A percentile compares a stretch with the other conserved stretches of the same genome.
Evolutionary conservation across 2,888 invertebrate species (phyloP).

Genomic region (Smittia aterrima): DNA sequence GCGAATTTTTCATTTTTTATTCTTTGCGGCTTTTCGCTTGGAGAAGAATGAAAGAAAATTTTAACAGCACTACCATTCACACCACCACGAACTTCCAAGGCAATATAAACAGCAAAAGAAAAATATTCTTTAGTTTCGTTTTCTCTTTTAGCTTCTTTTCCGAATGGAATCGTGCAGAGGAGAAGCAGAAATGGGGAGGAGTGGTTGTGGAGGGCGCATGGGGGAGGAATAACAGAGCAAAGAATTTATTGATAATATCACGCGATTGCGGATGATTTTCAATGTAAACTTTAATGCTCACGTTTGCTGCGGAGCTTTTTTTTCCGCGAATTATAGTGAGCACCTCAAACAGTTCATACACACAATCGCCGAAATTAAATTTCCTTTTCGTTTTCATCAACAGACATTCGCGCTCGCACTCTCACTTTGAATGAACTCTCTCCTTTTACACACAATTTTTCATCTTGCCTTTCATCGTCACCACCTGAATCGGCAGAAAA

Average conservation of each 20-base stretch:
- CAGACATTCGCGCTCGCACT: not conserved
- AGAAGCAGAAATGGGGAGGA: not conserved
- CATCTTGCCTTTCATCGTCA: too few species aligned
- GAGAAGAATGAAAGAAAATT: not conserved
- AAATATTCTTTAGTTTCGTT: not conserved
- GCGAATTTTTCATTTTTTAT: slow-evolving; percentile 17
- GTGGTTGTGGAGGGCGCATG: not conserved
- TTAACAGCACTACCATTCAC: slow-evolving; percentile 9
- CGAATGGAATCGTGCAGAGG: not conserved
- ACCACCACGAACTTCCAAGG: slow-evolving; percentile 4
- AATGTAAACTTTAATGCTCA: slow-evolving; percentile 26
- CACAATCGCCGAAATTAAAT: slow-evolving; percentile 2
- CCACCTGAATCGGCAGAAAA: too few species aligned
- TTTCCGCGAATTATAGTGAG: not conserved
- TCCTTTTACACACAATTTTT: not conserved
- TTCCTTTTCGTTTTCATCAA: slow-evolving; percentile 4
- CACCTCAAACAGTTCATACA: not conserved
- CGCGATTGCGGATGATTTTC: slow-evolving; percentile 37
- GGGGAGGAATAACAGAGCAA: not conserved
- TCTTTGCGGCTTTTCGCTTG: slow-evolving; percentile 9
- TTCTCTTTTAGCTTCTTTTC: not conserved
- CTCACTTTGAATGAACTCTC: not conserved
- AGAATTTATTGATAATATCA: slow-evolving; percentile 41
- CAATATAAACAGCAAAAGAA: slow-evolving; percentile 4
- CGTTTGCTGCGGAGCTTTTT: slow-evolving; percentile 2